These are phyloP conservation scores for Drosophila anceps DNA, from an alignment of 2,888 invertebrate genomes.

Conservation along the genomic window DNA sequence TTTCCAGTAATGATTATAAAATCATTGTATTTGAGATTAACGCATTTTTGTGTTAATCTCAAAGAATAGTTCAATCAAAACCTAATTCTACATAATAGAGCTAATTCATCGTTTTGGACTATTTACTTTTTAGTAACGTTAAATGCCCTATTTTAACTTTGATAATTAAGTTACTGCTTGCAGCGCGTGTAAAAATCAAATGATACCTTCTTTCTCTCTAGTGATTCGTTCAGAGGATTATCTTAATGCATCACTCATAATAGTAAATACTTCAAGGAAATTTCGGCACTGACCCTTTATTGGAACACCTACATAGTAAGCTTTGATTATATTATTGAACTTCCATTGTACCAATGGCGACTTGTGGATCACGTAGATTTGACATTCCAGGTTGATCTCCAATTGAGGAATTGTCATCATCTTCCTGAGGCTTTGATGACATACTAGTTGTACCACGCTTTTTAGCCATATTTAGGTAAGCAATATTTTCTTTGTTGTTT, in stretches of 20 bases:
- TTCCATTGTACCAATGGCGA: conserved; percentile 85
- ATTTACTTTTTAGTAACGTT: no score
- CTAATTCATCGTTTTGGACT: no score
- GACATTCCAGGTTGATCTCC: conserved; percentile 83
- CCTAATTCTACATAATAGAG: no score
- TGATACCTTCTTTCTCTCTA: no score
- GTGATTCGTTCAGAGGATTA: no score
- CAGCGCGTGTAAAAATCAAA: no score
- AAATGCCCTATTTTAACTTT: no score
- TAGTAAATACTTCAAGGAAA: background rate
- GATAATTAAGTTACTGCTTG: no score
- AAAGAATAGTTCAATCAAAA: no score
- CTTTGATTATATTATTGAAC: conserved; percentile 42
- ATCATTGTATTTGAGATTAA: no score
- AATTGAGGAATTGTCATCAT: conserved; percentile 84
- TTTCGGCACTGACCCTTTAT: conserved; percentile 30
- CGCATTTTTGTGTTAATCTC: no score
- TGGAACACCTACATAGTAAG: conserved; percentile 20
- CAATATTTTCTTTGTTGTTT: conserved; percentile 89
- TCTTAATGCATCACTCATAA: background rate
- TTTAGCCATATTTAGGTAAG: conserved; percentile 80
- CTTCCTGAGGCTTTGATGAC: conserved; percentile 65
- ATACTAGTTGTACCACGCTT: conserved; percentile 77
- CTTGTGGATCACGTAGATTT: conserved; percentile 84
- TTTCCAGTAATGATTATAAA: no score